A percentile compares a stretch with the other conserved stretches of the same genome.
phyloP scores from a whole-genome alignment of 1,140 invertebrate genomes.

The Drepana arcuata region DNA sequence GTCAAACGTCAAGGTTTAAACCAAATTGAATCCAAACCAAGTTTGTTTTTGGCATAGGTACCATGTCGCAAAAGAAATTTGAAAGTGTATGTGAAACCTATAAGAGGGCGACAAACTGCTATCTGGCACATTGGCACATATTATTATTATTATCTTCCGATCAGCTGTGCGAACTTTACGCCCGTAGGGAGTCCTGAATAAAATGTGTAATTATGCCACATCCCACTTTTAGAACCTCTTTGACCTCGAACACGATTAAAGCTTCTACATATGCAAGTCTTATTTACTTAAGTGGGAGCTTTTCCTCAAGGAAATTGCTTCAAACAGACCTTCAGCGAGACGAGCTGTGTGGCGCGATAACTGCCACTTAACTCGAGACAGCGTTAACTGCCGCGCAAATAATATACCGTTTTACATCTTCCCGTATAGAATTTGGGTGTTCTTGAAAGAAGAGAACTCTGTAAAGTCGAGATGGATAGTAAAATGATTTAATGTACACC shows the following conservation, averaged over 20 bases:
- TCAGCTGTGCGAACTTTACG: background rate
- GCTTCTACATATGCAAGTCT: background rate
- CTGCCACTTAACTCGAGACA: constrained; percentile 1
- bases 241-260: background rate
- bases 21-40: no score
- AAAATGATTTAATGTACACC: background rate
- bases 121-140: background rate
- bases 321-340: no score
- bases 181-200: background rate
- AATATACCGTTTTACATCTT: no score
- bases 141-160: background rate
- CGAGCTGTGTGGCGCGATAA: background rate
- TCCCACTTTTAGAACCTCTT: background rate
- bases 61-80: no score
- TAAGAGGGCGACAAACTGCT: background rate
- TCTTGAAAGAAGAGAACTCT: background rate
- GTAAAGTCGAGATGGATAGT: background rate
- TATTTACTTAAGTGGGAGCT: background rate
- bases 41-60: no score
- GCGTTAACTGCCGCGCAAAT: background rate
- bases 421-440: background rate
- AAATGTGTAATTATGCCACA: background rate
- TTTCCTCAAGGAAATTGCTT: background rate
- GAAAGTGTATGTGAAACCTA: no score
- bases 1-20: no score